phyloP scores from a whole-genome alignment of 1,140 invertebrate species.

The Idris sp. region DNA sequence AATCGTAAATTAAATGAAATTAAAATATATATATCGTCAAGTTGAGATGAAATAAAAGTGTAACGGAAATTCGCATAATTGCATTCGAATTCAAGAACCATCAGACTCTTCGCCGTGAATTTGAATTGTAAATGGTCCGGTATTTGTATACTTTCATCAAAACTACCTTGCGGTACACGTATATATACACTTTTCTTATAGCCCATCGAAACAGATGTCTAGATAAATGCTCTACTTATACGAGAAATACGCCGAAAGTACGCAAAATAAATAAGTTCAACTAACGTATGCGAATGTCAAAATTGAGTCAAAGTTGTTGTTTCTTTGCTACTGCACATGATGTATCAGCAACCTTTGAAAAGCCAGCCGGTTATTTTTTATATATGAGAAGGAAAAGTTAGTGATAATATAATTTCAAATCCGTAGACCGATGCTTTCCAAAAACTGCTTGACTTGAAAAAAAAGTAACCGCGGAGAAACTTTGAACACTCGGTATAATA shows the following conservation, averaged over 20 bases:
- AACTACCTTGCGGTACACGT: slow-evolving; percentile 22
- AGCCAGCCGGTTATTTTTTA: too few species aligned
- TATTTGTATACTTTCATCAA: slow-evolving; percentile 46
- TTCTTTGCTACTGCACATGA: too few species aligned
- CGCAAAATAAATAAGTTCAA: too few species aligned
- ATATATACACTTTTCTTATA: slow-evolving; percentile 9
- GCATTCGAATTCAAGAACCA: slow-evolving; percentile 33
- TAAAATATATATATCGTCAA: neutral
- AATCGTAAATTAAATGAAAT: slow-evolving; percentile 1
- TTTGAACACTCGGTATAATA: too few species aligned
- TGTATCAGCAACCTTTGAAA: too few species aligned
- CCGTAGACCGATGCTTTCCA: too few species aligned
- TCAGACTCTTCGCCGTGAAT: slow-evolving; percentile 9
- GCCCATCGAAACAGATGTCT: slow-evolving; percentile 21
- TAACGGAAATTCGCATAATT: slow-evolving; percentile 37
- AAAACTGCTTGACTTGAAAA: too few species aligned
- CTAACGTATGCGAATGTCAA: too few species aligned
- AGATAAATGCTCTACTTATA: slow-evolving; percentile 26
- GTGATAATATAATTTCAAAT: too few species aligned
- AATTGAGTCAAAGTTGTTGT: too few species aligned
- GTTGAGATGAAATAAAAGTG: slow-evolving; percentile 24
- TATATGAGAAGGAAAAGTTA: too few species aligned
- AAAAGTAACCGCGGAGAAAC: too few species aligned
- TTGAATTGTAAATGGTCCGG: slow-evolving; percentile 46
- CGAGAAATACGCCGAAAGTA: slow-evolving; percentile 2